Evolutionary conservation across 2,113 vertebrate genomes (phyloP), one percentile per base, ranked within the genome.

Genomic region (Microcebus lehilahytsara): DNA sequence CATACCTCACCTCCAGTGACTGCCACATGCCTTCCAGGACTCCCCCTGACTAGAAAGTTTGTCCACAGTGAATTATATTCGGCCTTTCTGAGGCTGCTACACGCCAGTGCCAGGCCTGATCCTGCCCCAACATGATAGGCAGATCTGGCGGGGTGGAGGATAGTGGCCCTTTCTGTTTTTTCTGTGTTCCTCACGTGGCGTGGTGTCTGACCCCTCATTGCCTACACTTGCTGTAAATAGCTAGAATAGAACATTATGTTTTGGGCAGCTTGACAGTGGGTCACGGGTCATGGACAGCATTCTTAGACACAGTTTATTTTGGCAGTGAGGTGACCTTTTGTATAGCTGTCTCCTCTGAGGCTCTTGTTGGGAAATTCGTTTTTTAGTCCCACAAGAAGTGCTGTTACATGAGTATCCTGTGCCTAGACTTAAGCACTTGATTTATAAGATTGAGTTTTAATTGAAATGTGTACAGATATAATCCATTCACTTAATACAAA

Each of bases 271-370:
- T 25, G n/a, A 2, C 10, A 2, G 1, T 30, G 42, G 66, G 42
- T 37, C 66, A n/a, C 0, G 1, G n/a, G 42, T 37, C 66, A n/a
- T 0, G 2, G n/a, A 58, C 12, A 22, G 10, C 1, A 0, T 14
- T 16, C 13, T 0, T 2, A 14, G 27, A 10, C 2, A 0, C 2
- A 1, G 56, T 67, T 86, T 53, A 40, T 71, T 80, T 72, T 79
- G 69, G 23, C 8, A 9, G 6, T 22, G 25, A 60, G 42, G 8
- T 60, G 67, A 32, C 19, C 10, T 0, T 30, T 56, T n/a, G 66
- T 25, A 69, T 27, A 27, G 78, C 53, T 49, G 67, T 60, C n/a
- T 85, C 51, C 22, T 17, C 37, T 5, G 25, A 66, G 42, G 37
- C 32, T 69, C 46, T 84, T 84, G 14, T 58, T 9, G 14, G 79